phyloP scores from a whole-genome alignment of 1,140 invertebrate genomes.

The Drosophila biarmipes region DNA sequence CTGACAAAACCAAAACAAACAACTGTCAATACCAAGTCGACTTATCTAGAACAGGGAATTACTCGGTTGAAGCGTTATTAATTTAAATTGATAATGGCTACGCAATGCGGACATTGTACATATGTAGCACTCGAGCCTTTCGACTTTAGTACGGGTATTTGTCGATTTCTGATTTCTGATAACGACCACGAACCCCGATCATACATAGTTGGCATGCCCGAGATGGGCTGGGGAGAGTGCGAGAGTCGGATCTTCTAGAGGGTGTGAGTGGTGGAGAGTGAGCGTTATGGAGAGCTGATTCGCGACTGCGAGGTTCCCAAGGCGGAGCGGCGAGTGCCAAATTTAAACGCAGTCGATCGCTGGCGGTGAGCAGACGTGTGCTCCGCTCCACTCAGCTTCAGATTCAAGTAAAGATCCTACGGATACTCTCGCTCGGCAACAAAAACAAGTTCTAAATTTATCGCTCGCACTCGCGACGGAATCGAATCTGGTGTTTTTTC shows the following conservation, averaged over 20 bases:
- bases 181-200: slow-evolving; percentile 60
- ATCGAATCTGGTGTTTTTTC: slow-evolving; percentile 64
- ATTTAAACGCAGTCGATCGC: slow-evolving; percentile 71
- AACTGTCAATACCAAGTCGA: slow-evolving; percentile 59
- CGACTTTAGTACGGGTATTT: slow-evolving; percentile 62
- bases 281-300: slow-evolving; percentile 5
- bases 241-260: not conserved
- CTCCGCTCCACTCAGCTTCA: slow-evolving; percentile 36
- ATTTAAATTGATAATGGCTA: slow-evolving; percentile 72
- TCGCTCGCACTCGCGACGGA: slow-evolving; percentile 64
- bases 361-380: slow-evolving; percentile 72
- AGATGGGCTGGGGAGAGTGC: not conserved
- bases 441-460: slow-evolving; percentile 83
- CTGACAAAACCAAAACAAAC: slow-evolving; percentile 62
- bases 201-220: slow-evolving; percentile 48
- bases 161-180: slow-evolving; percentile 68
- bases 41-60: slow-evolving; percentile 66
- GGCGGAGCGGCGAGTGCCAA: slow-evolving; percentile 47
- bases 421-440: slow-evolving; percentile 58
- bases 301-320: slow-evolving; percentile 10
- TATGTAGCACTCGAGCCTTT: slow-evolving; percentile 52
- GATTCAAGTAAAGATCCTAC: slow-evolving; percentile 48
- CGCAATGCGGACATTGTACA: slow-evolving; percentile 38
- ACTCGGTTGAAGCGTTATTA: slow-evolving; percentile 69
- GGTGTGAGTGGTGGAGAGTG: slow-evolving; percentile 16